Conservation (phyloP, 2,888 invertebrate genomes). For the Encarsia formosa region DNA sequence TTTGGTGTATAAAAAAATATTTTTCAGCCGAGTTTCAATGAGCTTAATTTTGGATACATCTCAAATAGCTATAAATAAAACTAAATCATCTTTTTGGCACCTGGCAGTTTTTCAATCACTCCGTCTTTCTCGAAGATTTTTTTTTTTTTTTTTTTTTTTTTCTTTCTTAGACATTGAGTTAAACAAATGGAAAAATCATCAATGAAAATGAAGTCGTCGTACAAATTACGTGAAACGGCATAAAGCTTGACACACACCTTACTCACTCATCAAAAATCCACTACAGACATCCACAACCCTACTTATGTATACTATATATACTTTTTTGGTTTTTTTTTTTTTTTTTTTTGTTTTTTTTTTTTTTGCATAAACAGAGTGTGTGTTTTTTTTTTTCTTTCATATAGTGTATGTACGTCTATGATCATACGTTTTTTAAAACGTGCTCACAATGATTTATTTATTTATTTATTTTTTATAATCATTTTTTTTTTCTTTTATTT, state of each 20-base stretch:
- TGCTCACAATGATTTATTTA: not conserved
- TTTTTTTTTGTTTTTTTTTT: not conserved
- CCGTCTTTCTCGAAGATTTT: slow-evolving; percentile 19
- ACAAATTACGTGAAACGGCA: not conserved
- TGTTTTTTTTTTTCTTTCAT: too few species aligned
- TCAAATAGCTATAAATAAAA: too few species aligned
- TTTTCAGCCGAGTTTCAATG: too few species aligned
- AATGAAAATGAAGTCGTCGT: slow-evolving; percentile 1
- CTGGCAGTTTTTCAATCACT: too few species aligned
- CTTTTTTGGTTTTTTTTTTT: slow-evolving; percentile 13
- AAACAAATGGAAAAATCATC: slow-evolving; percentile 15
- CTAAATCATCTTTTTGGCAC: too few species aligned
- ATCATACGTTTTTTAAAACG: not conserved
- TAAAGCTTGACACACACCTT: not conserved
- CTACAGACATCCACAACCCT: not conserved
- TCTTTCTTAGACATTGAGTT: slow-evolving; percentile 21
- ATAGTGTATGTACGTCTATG: slow-evolving; percentile 1
- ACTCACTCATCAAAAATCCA: not conserved
- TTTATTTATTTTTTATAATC: not conserved
- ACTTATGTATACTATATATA: slow-evolving; percentile 19
- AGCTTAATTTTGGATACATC: too few species aligned
- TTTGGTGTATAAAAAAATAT: too few species aligned
- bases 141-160: slow-evolving; percentile 13
- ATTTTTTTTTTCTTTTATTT: not conserved
- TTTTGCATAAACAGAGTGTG: slow-evolving; percentile 8